Conservation (phyloP, 2,888 invertebrate genomes). For the Eupithecia exiguata region DNA sequence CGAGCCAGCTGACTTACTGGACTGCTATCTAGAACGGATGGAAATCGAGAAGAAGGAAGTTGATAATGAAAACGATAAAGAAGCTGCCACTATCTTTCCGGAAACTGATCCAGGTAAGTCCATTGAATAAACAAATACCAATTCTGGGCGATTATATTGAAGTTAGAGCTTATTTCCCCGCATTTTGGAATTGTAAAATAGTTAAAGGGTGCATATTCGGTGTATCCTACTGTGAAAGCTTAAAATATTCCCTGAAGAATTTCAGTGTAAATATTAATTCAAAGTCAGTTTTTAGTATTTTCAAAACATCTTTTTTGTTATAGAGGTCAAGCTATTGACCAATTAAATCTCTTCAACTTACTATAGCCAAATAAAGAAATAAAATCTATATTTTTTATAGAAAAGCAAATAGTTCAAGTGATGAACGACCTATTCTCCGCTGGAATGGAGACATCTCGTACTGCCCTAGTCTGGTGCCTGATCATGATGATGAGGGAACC, state of each 20-base stretch:
- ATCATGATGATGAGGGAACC: slow-evolving; percentile 92
- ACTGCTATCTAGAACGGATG: slow-evolving; percentile 54
- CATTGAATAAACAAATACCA: too few relatives aligned
- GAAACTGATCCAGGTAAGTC: slow-evolving; percentile 48
- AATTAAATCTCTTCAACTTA: not conserved
- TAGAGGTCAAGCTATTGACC: not conserved
- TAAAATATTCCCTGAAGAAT: too few relatives aligned
- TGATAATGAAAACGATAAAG: slow-evolving; percentile 1
- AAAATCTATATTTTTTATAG: slow-evolving; percentile 67
- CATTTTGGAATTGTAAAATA: too few relatives aligned
- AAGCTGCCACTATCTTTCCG: slow-evolving; percentile 45
- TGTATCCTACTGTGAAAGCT: too few relatives aligned
- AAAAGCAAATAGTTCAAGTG: slow-evolving; percentile 92
- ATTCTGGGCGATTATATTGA: too few relatives aligned
- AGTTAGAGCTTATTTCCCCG: not conserved
- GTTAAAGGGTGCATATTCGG: too few relatives aligned
- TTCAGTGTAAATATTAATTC: too few relatives aligned
- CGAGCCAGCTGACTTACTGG: slow-evolving; percentile 56
- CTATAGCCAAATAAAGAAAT: not conserved
- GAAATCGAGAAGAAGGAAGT: slow-evolving; percentile 40
- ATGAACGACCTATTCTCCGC: slow-evolving; percentile 94
- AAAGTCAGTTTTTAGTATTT: too few relatives aligned
- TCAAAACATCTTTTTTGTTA: too few relatives aligned
- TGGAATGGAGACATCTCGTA: slow-evolving; percentile 94
- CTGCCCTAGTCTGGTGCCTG: slow-evolving; percentile 91